A percentile compares a stretch with the other conserved stretches of the same genome.
Conservation (phyloP, 2,113 vertebrate species). For the Toxotes jaculatrix region DNA sequence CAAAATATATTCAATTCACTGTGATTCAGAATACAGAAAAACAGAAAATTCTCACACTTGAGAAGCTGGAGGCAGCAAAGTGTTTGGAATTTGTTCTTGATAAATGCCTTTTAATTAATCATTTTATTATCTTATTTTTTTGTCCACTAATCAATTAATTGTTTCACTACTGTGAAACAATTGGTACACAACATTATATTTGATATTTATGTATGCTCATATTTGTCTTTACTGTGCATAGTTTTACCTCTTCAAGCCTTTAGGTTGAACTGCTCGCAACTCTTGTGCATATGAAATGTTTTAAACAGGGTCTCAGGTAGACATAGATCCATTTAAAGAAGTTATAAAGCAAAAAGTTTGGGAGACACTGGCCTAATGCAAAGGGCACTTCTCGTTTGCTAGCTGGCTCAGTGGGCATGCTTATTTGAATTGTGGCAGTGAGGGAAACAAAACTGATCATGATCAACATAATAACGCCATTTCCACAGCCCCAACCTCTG, state of each 20-base stretch:
- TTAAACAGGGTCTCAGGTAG: not conserved
- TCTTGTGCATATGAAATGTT: not conserved
- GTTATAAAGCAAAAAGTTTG: not conserved
- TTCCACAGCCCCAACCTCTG: conserved; percentile 47
- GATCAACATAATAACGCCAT: conserved; percentile 55
- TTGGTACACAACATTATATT: not conserved
- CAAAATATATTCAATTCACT: not conserved
- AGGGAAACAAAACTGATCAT: conserved; percentile 49
- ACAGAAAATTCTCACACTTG: not conserved
- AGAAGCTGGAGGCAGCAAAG: not conserved
- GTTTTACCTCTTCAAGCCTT: not conserved
- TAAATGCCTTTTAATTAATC: not conserved
- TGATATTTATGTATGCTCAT: not conserved
- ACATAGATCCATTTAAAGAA: not conserved
- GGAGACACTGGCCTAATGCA: conserved; percentile 7
- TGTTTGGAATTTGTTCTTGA: not conserved
- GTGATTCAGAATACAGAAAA: not conserved
- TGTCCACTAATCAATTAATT: not conserved
- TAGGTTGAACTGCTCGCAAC: not conserved
- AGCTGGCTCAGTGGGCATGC: not conserved
- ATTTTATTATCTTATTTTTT: not conserved
- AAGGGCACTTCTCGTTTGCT: conserved; percentile 34
- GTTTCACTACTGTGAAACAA: not conserved
- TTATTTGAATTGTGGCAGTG: conserved; percentile 39
- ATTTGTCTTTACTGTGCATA: conserved; percentile 5